Conservation (phyloP, 1,140 invertebrate genomes). For the Ips nitidus region DNA sequence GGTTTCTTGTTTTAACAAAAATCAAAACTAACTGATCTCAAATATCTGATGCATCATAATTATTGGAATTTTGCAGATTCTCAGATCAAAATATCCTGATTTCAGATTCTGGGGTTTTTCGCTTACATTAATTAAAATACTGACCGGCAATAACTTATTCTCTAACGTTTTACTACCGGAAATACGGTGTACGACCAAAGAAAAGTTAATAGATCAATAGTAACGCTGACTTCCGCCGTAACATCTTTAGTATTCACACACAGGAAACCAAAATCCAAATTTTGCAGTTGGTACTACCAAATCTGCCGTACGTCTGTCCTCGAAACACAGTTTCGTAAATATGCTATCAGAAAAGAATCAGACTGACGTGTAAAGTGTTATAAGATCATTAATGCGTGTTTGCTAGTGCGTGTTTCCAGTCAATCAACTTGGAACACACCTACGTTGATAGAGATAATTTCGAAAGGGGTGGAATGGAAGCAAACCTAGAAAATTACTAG, state of each 20-base stretch:
- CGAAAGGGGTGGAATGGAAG: not conserved
- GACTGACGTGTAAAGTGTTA: not conserved
- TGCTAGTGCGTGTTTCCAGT: not conserved
- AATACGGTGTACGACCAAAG: not conserved
- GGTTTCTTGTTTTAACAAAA: too few species aligned
- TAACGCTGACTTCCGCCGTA: slow-evolving; percentile 8
- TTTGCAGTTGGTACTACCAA: too few species aligned
- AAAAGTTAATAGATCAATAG: slow-evolving; percentile 8
- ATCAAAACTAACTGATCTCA: too few species aligned
- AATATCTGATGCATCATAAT: too few species aligned
- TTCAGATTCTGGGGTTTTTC: too few species aligned
- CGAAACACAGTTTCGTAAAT: not conserved
- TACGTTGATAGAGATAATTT: too few species aligned
- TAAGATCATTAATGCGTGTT: not conserved
- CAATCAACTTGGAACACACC: not conserved
- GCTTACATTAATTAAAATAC: too few species aligned
- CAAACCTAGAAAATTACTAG: not conserved
- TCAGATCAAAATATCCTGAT: too few species aligned
- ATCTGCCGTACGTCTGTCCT: too few species aligned
- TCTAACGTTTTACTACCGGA: slow-evolving; percentile 6
- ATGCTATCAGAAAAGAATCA: too few species aligned
- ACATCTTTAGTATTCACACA: not conserved
- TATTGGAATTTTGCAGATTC: too few species aligned
- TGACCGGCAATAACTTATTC: slow-evolving; percentile 6
- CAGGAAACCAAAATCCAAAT: too few species aligned